Evolutionary conservation across 2,888 invertebrate genomes (phyloP).

Genomic region (Cryptocephalus primarius): DNA sequence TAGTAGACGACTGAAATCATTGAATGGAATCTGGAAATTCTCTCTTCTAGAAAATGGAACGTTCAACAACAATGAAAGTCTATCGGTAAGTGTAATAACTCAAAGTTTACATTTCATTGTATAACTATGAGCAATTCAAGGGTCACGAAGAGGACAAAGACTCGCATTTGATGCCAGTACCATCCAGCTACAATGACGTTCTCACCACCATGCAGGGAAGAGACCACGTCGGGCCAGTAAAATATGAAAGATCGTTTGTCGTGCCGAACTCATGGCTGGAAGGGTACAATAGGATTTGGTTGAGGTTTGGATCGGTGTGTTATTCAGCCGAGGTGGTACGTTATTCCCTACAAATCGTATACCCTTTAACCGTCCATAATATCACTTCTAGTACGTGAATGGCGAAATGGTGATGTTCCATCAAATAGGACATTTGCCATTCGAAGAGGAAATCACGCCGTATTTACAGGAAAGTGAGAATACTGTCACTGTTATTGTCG

Average conservation of each 20-base stretch:
- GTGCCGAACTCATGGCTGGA: slow-evolving; percentile 62
- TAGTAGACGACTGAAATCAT: too few species aligned
- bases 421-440: slow-evolving; percentile 91
- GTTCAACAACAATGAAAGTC: too few species aligned
- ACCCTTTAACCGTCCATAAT: too few species aligned
- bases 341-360: neutral
- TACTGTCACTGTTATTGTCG: slow-evolving; percentile 82
- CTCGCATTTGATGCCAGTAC: slow-evolving; percentile 86
- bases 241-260: slow-evolving; percentile 83
- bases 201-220: slow-evolving; percentile 64
- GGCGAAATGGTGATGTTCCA: slow-evolving; percentile 66
- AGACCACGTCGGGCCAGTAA: slow-evolving; percentile 89
- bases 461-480: slow-evolving; percentile 57
- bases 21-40: too few species aligned
- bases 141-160: slow-evolving; percentile 3
- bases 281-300: slow-evolving; percentile 54
- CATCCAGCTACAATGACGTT: slow-evolving; percentile 90
- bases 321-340: slow-evolving; percentile 81
- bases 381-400: slow-evolving; percentile 70
- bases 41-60: too few species aligned
- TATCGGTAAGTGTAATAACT: too few species aligned
- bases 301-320: slow-evolving; percentile 89
- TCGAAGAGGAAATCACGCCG: slow-evolving; percentile 73
- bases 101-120: too few species aligned
- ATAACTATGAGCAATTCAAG: too few species aligned